Percentiles rank a stretch among this genome's conserved stretches.
Conservation (phyloP, 2,113 vertebrate genomes). For the Catharus bicknelli region DNA sequence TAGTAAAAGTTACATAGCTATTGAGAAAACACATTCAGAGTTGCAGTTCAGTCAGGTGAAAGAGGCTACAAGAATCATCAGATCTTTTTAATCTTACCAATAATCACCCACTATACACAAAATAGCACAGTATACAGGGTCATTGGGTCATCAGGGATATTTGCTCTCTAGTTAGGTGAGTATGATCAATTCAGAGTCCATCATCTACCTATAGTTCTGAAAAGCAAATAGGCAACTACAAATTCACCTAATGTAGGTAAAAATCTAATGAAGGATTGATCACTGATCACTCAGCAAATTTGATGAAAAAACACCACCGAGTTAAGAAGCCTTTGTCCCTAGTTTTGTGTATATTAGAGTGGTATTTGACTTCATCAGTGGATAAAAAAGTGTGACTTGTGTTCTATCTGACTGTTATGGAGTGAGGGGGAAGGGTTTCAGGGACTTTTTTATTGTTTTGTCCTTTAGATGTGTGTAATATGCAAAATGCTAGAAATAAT, state of each 20-base stretch:
- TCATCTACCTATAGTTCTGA: background rate
- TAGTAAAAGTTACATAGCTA: background rate
- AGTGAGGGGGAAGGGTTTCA: background rate
- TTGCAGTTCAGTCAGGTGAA: background rate
- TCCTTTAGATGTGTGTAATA: background rate
- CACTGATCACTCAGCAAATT: background rate
- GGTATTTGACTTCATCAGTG: background rate
- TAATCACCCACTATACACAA: background rate
- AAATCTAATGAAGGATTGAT: constrained; percentile 16
- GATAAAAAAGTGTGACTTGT: background rate
- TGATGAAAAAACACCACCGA: background rate
- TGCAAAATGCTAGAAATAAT: constrained; percentile 43
- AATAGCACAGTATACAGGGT: constrained; percentile 1
- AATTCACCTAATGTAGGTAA: constrained; percentile 61
- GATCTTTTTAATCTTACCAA: background rate
- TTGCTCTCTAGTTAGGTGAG: background rate
- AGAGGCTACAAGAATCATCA: background rate
- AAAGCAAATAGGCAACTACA: constrained; percentile 35
- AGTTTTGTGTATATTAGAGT: background rate
- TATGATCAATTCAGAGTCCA: background rate
- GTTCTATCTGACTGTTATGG: background rate
- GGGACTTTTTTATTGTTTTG: background rate
- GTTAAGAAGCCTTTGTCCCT: background rate
- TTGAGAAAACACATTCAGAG: background rate
- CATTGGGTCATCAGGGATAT: background rate